Base-by-base conservation (phyloP, 2,113 vertebrate genomes). In the Petaurus breviceps region DNA sequence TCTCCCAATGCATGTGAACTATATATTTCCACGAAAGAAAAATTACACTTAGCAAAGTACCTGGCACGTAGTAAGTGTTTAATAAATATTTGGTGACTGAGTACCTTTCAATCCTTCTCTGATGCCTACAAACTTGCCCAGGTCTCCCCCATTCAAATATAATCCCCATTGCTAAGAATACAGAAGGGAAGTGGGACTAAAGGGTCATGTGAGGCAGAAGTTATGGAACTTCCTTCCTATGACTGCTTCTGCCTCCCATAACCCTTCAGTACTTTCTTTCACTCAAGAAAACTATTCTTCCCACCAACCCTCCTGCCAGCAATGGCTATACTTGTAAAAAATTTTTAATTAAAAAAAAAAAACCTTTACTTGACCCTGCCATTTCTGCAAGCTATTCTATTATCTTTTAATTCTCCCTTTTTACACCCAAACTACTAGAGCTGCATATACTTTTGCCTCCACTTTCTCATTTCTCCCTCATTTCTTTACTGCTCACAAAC, bases 11-110 rank as follows among this genome's bases (percentile, higher is more conserved):
- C 97, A 97, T 96, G 97, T 95, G 97, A 54, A 97, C 95, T 96
- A 96, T 94, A 97, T 93, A 96, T 96, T 97, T 98, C 97, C 96
- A 94, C 97, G 96, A 95, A 90, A 55, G 90, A 96, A 97, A 97
- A 16, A 7, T n/a, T 77, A 37, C 37, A 77, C 68, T 77, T 77
- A n/a, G 37, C 68, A 77, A 77, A 77, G 37, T 77, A 16, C 16
- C 68, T 77, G 68, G 12, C 68, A 77, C 37, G 19, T n/a, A n/a
- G 12, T 77, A 77, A n/a, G 68, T n/a, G 11, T 11, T 68, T 68
- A 68, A 37, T 61, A 14, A 68, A 68, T 37, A 11, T 68, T 37
- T 68, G 28, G 14, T 68, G 61, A 68, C 31, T 37, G 61, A 14
- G 11, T 31, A 5, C 31, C 28, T 68, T 57, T 0, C 55, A 57